Evolutionary conservation across 2,888 invertebrate genomes (phyloP), one percentile per base, ranked within the genome.

Genomic region (Meteorus cinctellus): DNA sequence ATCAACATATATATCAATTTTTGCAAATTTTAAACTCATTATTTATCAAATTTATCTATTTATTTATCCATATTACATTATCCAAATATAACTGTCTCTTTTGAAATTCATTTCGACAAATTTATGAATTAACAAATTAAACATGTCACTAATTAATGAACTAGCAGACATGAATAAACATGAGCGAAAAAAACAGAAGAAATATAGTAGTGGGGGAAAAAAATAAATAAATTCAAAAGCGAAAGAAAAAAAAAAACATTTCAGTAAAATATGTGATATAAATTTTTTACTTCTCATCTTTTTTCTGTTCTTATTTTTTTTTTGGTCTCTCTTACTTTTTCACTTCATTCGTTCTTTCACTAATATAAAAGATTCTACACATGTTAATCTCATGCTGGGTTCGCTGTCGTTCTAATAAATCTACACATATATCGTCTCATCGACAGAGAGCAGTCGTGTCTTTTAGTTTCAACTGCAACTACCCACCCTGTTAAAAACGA

Each of bases 401-500:
- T 24, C 4, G 31, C 24, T 67, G 24, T 41, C 45, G 16, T 67
- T 67, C 24, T 5, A 36, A 70, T 51, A 34, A 70, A 70, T 70
- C 70, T 55, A 55, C 36, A 70, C 51, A 55, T 69, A 62, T 62
- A 62, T 62, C 19, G 8, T 31, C 29, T 55, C 29, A 70, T 51
- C 59, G 55, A 70, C 14, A 70, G 51, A 55, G 55, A 55, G 55
- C 19, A 55, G 55, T 19, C 19, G 55, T 55, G 55, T 55, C 55
- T 55, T 55, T 55, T 59, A 27, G 55, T 70, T 36, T 71, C 45
- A n/a, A 24, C 62, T 62, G 62, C 60, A 62, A 14, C 16, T 71
- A 60, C 71, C 71, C 62, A 71, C 71, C 71, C 60, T 71, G 59
- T n/a, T 55, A 62, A 27, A 55, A 62, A 19, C 24, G 41, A 68